Percentiles rank a stretch among this genome's conserved stretches.
phyloP scores from a whole-genome alignment of 2,888 invertebrate species.

The Buathra laborator region DNA sequence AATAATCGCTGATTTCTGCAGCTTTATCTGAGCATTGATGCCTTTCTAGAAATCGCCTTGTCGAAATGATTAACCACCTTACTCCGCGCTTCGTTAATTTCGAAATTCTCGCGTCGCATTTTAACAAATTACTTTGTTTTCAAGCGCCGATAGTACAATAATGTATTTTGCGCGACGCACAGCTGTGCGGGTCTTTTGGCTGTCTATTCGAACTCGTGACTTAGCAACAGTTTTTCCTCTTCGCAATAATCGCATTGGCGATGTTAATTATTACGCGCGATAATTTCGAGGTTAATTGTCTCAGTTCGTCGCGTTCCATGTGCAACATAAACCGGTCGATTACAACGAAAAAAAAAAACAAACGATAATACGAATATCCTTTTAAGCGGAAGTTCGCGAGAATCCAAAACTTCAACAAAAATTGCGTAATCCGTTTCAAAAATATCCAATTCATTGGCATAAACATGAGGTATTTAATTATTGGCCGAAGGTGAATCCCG shows the following conservation, averaged over 20 bases:
- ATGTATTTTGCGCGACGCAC: neutral
- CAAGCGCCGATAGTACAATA: neutral
- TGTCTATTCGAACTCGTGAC: neutral
- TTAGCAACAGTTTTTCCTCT: neutral
- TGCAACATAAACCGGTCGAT: constrained; percentile 8
- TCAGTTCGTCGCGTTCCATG: neutral
- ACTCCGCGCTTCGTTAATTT: constrained; percentile 9
- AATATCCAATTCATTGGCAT: neutral
- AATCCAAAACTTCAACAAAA: neutral
- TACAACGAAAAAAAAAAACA: neutral
- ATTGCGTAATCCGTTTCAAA: constrained; percentile 2
- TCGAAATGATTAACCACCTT: neutral
- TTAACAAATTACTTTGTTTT: constrained; percentile 30
- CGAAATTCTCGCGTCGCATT: neutral
- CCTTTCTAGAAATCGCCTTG: neutral
- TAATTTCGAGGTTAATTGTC: constrained; percentile 15
- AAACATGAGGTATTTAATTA: constrained; percentile 6
- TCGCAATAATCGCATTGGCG: neutral
- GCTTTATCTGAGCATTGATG: neutral
- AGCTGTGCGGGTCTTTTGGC: neutral
- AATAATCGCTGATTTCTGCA: constrained; percentile 12
- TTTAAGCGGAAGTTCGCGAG: neutral
- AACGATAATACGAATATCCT: neutral
- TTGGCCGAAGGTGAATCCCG: neutral
- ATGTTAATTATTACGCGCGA: constrained; percentile 2